Evolutionary conservation across 2,888 invertebrate species (phyloP), one percentile per base, ranked within the genome.

Genomic region (Steromphala cineraria): DNA sequence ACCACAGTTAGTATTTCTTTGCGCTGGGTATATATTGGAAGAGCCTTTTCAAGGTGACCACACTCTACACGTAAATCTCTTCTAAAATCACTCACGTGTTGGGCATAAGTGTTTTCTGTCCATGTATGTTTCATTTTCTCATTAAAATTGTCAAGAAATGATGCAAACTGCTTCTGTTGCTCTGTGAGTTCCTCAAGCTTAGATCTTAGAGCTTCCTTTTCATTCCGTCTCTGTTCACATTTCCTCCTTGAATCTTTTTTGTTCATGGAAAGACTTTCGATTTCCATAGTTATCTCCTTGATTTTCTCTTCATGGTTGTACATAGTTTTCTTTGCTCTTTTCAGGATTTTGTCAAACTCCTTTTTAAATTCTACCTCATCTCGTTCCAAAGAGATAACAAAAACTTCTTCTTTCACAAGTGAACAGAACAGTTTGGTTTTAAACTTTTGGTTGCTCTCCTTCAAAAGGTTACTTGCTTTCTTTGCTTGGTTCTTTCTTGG

Each of bases 21-120:
- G 19, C 90, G 82, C 7, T 85, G 75, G 19, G 90, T 90, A 83
- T 92, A 92, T 77, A 93, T 92, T 15, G 93, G 92, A 4, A 92
- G 83, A n/a, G 87, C 88, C 31, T 75, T 78, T 15, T 80, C 77
- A 1, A 92, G 83, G 55, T 89, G 83, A 1, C 78, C 28, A 67
- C 88, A 87, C 80, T 92, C 92, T 21, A 87, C 80, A 7, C 86
- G 87, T 80, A 90, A 89, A 1, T 74, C 79, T 24, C 81, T 86
- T 21, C 83, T 75, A 7, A 90, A 31, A 19, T 83, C 80, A 8
- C 62, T 67, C 7, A 86, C 7, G 19, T 83, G 79, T 62, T 81
- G 76, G n/a, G 86, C 85, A 82, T 80, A 83, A 0, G 81, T 79
- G 13, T 79, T 75, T n/a, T 80, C 31, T 7, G 80, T 19, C 46